These are phyloP conservation scores for human DNA, from an alignment of 2,113 vertebrate species.

Conservation along the genomic window GRCh38 chr1:101994501-101995000, in stretches of 20 bases:
- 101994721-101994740: conserved; percentile 26
- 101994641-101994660: conserved; percentile 39
- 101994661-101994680: background rate
- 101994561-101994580: background rate
- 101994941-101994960: background rate
- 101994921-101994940: background rate
- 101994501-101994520: background rate
- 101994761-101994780: conserved; percentile 52
- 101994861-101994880: background rate
- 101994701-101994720: conserved; percentile 41
- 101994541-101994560: background rate
- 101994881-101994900: background rate
- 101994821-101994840: conserved; percentile 74
- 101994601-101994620: background rate
- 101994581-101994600: background rate
- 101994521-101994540: background rate
- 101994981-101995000: background rate
- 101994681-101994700: conserved; percentile 56
- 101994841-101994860: conserved; percentile 28
- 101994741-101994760: background rate
- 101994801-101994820: conserved; percentile 34
- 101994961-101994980: background rate
- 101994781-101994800: conserved; percentile 37
- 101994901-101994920: conserved; percentile 44
- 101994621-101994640: background rate